Evolutionary conservation across 2,797 vertebrate species (phyloP).

Genomic region (Columba guinea): DNA sequence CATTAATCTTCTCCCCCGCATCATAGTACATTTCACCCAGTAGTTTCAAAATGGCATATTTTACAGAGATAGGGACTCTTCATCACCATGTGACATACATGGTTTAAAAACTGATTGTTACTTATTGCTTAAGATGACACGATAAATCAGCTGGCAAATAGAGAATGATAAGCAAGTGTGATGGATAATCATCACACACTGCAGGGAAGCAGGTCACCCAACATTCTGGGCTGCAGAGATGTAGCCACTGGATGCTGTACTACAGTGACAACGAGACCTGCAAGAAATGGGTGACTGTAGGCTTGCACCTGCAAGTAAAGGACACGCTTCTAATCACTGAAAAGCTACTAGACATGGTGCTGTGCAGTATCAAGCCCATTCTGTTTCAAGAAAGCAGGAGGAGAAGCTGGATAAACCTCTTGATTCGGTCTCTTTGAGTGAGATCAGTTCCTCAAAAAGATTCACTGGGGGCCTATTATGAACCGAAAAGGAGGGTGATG

Average conservation of each 20-base stretch:
- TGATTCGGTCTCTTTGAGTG: neutral
- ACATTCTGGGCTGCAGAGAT: neutral
- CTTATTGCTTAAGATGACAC: neutral
- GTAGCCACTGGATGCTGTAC: neutral
- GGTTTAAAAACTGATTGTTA: neutral
- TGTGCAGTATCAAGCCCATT: neutral
- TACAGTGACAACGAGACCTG: neutral
- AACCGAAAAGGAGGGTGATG: neutral
- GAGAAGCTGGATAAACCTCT: neutral
- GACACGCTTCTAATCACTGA: neutral
- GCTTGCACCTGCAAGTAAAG: neutral
- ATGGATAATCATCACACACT: fast-evolving
- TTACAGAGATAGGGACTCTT: neutral
- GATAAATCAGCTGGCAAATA: neutral
- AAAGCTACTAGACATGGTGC: neutral
- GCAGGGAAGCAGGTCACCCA: neutral
- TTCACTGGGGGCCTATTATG: neutral
- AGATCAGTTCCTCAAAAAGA: neutral
- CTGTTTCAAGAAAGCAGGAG: neutral
- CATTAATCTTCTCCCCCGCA: neutral
- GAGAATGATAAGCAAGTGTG: neutral
- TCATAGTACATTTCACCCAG: neutral
- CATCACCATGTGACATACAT: neutral
- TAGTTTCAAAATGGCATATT: neutral
- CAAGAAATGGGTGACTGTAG: neutral